Percentiles rank a stretch among this genome's conserved stretches.
Conservation (phyloP, 2,888 invertebrate genomes). For the Aphodius sticticus region DNA sequence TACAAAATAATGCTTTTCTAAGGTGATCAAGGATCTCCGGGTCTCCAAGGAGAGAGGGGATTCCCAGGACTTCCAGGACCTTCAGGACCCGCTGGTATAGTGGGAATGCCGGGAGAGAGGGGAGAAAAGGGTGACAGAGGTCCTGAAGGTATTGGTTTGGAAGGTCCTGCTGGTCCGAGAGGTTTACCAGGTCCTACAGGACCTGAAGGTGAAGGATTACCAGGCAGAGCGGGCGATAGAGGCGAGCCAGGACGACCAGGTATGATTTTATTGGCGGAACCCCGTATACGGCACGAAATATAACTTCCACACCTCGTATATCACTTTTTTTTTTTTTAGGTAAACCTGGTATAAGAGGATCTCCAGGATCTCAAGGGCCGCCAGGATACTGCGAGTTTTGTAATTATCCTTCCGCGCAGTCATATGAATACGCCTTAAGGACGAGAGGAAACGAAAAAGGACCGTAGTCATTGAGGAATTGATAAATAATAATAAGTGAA, state of each 20-base stretch:
- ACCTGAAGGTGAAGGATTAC: slow-evolving; percentile 67
- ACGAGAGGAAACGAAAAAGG: slow-evolving; percentile 68
- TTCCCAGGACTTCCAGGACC: slow-evolving; percentile 71
- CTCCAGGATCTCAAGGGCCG: slow-evolving; percentile 71
- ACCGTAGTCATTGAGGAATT: slow-evolving; percentile 51
- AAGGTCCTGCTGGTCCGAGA: slow-evolving; percentile 76
- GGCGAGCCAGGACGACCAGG: slow-evolving; percentile 80
- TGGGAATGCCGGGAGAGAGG: slow-evolving; percentile 70
- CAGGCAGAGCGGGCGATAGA: slow-evolving; percentile 78
- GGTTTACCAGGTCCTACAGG: slow-evolving; percentile 78
- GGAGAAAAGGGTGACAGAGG: slow-evolving; percentile 80
- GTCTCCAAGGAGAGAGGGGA: slow-evolving; percentile 70
- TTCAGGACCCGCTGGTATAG: slow-evolving; percentile 66
- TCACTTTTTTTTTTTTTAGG: slow-evolving; percentile 39
- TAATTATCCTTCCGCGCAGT: slow-evolving; percentile 65
- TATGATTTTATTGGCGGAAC: too few species aligned
- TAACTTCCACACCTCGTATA: not conserved
- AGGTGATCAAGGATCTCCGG: slow-evolving; percentile 74
- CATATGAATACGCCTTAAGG: slow-evolving; percentile 63
- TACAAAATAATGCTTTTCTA: not conserved
- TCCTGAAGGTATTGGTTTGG: slow-evolving; percentile 75
- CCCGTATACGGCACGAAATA: too few species aligned
- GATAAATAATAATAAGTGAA: not conserved
- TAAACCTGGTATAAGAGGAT: slow-evolving; percentile 62
- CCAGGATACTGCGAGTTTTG: slow-evolving; percentile 72